Evolutionary conservation across 2,797 vertebrate genomes (phyloP).

Genomic region (Hipposideros larvatus): DNA sequence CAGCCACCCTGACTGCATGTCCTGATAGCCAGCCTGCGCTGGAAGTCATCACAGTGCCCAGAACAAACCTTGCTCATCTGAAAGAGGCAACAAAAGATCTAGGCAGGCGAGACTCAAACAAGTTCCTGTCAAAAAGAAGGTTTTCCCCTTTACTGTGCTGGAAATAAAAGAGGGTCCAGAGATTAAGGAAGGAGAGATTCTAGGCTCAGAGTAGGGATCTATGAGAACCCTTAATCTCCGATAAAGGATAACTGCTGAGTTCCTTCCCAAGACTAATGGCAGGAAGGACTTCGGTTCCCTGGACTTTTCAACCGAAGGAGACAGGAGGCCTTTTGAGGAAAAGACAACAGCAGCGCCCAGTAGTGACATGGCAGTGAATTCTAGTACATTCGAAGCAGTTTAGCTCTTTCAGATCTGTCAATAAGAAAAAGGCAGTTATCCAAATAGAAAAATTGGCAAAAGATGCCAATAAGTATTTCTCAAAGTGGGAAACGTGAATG

Average conservation of each 20-base stretch:
- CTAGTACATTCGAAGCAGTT: background rate
- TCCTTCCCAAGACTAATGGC: background rate
- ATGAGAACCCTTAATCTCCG: background rate
- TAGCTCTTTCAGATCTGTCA: background rate
- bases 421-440: background rate
- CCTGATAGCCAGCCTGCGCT: rapidly evolving
- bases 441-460: background rate
- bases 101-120: background rate
- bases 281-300: background rate
- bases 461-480: background rate
- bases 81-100: background rate
- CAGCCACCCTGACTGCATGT: background rate
- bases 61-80: background rate
- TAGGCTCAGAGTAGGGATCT: background rate
- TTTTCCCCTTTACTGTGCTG: background rate
- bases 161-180: background rate
- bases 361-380: background rate
- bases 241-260: background rate
- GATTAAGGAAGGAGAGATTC: background rate
- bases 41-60: background rate
- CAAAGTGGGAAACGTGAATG: background rate
- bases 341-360: background rate
- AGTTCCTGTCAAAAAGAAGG: background rate
- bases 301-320: background rate
- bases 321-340: background rate